Conservation (phyloP, 2,113 vertebrate genomes). For the Oncorhynchus nerka region DNA sequence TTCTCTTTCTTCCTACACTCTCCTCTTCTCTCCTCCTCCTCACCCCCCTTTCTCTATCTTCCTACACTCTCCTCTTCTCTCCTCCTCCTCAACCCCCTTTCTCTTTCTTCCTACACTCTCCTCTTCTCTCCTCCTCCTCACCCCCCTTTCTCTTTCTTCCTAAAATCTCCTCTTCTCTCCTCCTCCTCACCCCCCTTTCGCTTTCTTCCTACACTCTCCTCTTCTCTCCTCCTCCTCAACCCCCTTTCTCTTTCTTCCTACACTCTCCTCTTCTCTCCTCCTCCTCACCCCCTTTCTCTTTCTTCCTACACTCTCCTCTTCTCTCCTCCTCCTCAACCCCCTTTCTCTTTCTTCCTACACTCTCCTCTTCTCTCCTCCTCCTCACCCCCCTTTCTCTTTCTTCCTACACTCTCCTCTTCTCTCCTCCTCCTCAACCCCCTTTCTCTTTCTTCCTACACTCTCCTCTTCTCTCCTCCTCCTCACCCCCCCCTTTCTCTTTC, state of each 20-base stretch:
- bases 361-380: too few relatives aligned
- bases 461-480: conserved; percentile 31
- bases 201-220: too few relatives aligned
- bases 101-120: conserved; percentile 21
- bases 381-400: conserved; percentile 22
- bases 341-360: too few relatives aligned
- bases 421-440: neutral
- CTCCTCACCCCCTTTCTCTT: neutral
- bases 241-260: conserved; percentile 21
- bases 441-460: conserved; percentile 29
- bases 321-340: neutral
- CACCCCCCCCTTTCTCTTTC: too few relatives aligned
- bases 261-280: conserved; percentile 13
- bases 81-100: too few relatives aligned
- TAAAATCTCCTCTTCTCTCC: conserved; percentile 40
- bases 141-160: conserved; percentile 2
- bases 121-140: conserved; percentile 4
- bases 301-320: conserved; percentile 45
- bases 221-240: too few relatives aligned
- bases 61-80: too few relatives aligned
- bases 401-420: conserved; percentile 19
- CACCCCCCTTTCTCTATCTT: too few relatives aligned
- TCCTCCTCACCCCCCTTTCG: neutral
- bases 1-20: conserved; percentile 29
- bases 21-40: conserved; percentile 31